A percentile compares a stretch with the other conserved stretches of the same genome.
Evolutionary conservation across 2,113 vertebrate genomes (phyloP).

Genomic region (Regulus satrapa): DNA sequence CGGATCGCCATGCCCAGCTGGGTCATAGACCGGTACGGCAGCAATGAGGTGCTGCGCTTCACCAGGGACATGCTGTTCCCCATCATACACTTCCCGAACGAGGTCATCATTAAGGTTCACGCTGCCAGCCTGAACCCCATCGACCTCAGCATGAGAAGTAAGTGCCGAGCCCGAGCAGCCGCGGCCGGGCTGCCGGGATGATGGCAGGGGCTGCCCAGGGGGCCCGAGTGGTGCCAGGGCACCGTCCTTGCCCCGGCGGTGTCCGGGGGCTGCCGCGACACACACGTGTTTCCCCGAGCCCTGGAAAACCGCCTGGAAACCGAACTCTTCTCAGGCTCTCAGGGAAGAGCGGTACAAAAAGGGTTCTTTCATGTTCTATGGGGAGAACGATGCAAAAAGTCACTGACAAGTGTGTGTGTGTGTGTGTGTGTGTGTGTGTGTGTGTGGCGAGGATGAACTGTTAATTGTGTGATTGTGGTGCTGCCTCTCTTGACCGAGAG

Average conservation of each 20-base stretch:
- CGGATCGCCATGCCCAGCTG: slow-evolving; percentile 86
- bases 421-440: not conserved
- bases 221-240: rapidly evolving
- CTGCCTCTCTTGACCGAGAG: no score
- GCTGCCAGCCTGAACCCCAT: slow-evolving; percentile 90
- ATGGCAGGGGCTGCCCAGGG: not conserved
- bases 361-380: not conserved
- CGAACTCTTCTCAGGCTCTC: rapidly evolving
- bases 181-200: not conserved
- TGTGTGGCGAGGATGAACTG: not conserved
- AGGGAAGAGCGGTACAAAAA: not conserved
- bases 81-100: slow-evolving; percentile 86
- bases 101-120: slow-evolving; percentile 90
- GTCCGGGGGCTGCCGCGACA: rapidly evolving
- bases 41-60: slow-evolving; percentile 85
- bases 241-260: not conserved
- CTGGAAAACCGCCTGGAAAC: not conserved
- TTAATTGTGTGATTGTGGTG: not conserved
- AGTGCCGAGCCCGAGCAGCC: slow-evolving; percentile 55
- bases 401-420: no score
- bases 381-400: not conserved
- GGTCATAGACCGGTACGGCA: slow-evolving; percentile 91
- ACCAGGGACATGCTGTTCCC: slow-evolving; percentile 82
- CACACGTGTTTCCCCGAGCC: not conserved
- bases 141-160: slow-evolving; percentile 94